Evolutionary conservation across 2,797 vertebrate genomes (phyloP).

Genomic region (Takifugu rubripes): DNA sequence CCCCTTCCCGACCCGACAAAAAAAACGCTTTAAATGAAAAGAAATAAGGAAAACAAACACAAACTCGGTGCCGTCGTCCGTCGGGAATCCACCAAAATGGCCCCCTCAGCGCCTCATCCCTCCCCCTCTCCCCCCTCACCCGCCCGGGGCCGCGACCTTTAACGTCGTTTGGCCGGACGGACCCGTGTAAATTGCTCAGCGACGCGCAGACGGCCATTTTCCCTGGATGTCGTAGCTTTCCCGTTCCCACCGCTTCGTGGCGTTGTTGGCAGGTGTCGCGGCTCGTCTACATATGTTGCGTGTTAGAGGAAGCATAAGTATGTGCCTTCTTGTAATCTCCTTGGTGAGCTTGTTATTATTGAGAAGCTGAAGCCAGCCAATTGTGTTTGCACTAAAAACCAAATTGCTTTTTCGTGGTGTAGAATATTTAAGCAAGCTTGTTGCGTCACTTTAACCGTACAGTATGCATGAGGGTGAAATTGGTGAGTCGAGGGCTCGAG

Average conservation of each 20-base stretch:
- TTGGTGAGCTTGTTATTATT: conserved; percentile 85
- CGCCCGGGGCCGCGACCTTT: conserved; percentile 22
- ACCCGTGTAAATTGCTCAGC: conserved; percentile 61
- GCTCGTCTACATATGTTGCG: conserved; percentile 80
- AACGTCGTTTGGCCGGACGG: conserved; percentile 39
- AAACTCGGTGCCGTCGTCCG: conserved; percentile 44
- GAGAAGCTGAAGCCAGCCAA: conserved; percentile 85
- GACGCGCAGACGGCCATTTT: conserved; percentile 63
- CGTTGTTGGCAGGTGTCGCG: conserved; percentile 80
- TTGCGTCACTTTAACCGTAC: conserved; percentile 85
- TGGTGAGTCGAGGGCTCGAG: conserved; percentile 79
- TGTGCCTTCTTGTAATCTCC: conserved; percentile 86
- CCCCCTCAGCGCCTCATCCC: conserved; percentile 1
- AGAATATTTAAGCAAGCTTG: conserved; percentile 83
- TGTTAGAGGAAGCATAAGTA: conserved; percentile 86
- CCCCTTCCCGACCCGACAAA: neutral
- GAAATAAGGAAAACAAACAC: conserved; percentile 18
- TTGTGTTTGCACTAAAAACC: conserved; percentile 88
- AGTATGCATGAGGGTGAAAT: conserved; percentile 84
- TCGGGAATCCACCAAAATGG: conserved; percentile 50
- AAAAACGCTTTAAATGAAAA: conserved; percentile 59
- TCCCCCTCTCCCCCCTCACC: conserved; percentile 40
- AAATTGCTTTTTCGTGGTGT: conserved; percentile 83
- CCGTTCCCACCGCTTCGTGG: conserved; percentile 78
- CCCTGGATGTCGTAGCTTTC: conserved; percentile 80